Evolutionary conservation across 2,797 vertebrate genomes (phyloP).

Genomic region (Prionace glauca): DNA sequence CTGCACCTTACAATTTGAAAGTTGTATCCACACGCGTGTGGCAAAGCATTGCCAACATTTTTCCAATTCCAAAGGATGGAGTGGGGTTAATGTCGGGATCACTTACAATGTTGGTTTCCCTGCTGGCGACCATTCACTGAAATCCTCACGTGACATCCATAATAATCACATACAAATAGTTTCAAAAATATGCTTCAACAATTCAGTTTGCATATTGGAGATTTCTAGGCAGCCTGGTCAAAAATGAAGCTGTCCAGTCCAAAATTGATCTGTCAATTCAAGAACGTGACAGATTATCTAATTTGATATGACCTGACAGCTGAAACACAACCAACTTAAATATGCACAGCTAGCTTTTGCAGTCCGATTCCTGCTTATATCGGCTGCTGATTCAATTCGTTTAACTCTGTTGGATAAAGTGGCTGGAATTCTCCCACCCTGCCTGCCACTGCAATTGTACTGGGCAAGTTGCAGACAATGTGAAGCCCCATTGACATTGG

Average conservation of each 20-base stretch:
- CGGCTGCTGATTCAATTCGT: no score
- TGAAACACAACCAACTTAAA: no score
- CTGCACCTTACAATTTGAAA: background rate
- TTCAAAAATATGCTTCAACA: background rate
- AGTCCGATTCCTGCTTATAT: no score
- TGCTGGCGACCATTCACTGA: background rate
- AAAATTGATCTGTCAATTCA: background rate
- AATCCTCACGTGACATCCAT: background rate
- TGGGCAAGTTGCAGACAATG: no score
- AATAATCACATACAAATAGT: background rate
- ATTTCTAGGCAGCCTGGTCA: background rate
- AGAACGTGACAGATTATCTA: background rate
- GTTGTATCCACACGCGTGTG: background rate
- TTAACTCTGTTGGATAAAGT: no score
- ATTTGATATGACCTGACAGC: no score
- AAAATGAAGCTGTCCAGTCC: background rate
- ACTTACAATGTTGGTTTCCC: background rate
- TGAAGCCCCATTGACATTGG: no score
- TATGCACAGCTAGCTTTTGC: no score
- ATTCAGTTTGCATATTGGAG: background rate
- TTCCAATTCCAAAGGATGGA: background rate
- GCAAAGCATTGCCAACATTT: background rate
- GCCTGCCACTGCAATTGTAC: no score
- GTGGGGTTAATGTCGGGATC: background rate
- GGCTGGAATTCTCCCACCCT: no score